Conservation (phyloP, 2,113 vertebrate genomes). For the Brachyhypopomus occidentalis region DNA sequence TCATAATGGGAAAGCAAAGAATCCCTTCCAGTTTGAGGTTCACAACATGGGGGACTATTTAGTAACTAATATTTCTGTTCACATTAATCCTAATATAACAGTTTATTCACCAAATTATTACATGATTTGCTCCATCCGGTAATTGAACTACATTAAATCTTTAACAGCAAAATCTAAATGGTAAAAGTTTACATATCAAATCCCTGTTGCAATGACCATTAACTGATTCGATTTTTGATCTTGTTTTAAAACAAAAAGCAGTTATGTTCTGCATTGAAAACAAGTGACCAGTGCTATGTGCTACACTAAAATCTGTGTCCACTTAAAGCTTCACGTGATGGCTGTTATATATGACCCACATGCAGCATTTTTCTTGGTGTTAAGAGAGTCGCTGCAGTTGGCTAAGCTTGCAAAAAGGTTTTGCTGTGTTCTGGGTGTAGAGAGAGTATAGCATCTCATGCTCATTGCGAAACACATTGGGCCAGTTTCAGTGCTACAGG, state of each 20-base stretch:
- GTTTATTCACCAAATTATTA: not conserved
- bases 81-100: not conserved
- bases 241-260: no score
- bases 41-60: not conserved
- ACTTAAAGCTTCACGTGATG: not conserved
- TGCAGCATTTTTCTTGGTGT: not conserved
- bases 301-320: constrained; percentile 9
- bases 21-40: constrained; percentile 2
- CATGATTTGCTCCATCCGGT: not conserved
- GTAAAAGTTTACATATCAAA: not conserved
- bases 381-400: not conserved
- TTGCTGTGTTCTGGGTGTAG: constrained; percentile 3
- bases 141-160: not conserved
- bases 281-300: not conserved
- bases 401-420: not conserved
- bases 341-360: not conserved
- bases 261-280: not conserved
- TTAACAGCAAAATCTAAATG: not conserved
- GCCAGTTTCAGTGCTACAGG: not conserved
- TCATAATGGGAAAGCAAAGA: not conserved
- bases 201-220: not conserved
- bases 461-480: constrained; percentile 2
- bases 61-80: constrained; percentile 11
- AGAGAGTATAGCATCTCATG: not conserved
- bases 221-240: not conserved